Base-by-base conservation (phyloP, 2,113 vertebrate species). In the Corydoras sp. region DNA sequence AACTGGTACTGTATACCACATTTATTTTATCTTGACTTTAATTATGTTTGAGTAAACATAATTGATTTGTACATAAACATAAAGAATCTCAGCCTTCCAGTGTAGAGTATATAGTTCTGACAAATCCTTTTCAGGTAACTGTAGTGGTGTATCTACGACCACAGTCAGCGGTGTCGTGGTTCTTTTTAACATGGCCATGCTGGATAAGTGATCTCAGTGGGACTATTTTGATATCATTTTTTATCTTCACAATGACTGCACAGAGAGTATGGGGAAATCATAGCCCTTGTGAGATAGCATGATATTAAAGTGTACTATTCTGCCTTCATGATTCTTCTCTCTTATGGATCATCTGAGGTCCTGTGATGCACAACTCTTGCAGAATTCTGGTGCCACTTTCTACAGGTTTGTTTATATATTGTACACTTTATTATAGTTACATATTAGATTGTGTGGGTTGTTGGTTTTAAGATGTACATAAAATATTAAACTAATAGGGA, bases 281-380 rank as follows among this genome's bases (percentile, higher is more conserved):
- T 24, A 11, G 69, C 31, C 12, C 10, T 63, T 55, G 60, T 62
- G 53, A 8, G 54, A 43, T 50, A 58, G 71, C 75, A 76, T 29
- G 58, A 71, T 62, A 12, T n/a, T 35, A 10, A 61, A 59, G 56
- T 68, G 50, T 24, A 71, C 75, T 24, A 72, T 65, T 58, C 60
- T 8, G 53, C 83, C 83, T 75, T 65, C 73, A 85, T 84, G 83
- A 86, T 68, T 78, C 62, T 75, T 82, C 81, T 85, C 81, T 74
- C 86, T 87, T 82, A 88, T 83, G 82, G 80, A 86, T 89, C 49
- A 54, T 30, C 13, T 15, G 65, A 18, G 12, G 32, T 12, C 54
- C 65, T 72, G 35, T 68, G 14, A 6, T 56, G 62, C n/a, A n/a
- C 15, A 18, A 10, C 3, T 24, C 32, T 15, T 71, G 50, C 56